Evolutionary conservation across 2,113 vertebrate species (phyloP).

Genomic region (Pseudonaja textilis): DNA sequence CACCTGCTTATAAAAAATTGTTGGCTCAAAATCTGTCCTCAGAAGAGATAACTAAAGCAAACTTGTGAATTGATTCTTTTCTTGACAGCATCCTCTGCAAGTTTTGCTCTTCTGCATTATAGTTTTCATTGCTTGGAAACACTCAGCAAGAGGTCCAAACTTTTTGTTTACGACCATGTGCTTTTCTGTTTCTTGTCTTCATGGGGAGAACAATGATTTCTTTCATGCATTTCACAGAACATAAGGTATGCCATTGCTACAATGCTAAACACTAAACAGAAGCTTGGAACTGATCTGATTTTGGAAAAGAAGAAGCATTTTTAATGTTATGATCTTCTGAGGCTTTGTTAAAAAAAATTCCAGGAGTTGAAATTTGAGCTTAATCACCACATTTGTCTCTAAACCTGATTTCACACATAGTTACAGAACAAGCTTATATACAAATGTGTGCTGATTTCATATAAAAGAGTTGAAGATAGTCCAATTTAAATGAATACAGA

Average conservation of each 20-base stretch:
- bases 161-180: not conserved
- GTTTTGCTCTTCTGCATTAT: not conserved
- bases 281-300: conserved; percentile 17
- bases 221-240: conserved; percentile 4
- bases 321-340: conserved; percentile 19
- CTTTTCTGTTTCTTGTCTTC: not conserved
- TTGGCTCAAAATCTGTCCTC: not conserved
- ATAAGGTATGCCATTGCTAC: conserved; percentile 22
- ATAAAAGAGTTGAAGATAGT: conserved; percentile 30
- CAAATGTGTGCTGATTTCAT: not conserved
- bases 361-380: conserved; percentile 9
- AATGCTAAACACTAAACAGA: conserved; percentile 14
- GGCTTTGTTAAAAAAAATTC: not conserved
- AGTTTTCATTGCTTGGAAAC: not conserved
- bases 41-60: not conserved
- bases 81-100: not conserved
- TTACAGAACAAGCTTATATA: conserved; percentile 8
- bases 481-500: conserved; percentile 20
- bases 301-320: conserved; percentile 18
- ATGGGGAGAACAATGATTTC: not conserved
- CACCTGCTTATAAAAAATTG: not conserved
- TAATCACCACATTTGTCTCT: conserved; percentile 11
- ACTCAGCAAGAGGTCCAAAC: not conserved
- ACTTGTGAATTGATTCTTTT: not conserved
- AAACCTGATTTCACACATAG: conserved; percentile 20